Base-by-base conservation (phyloP, 2,113 vertebrate genomes). In the Chamaetylas fuelleborni region DNA sequence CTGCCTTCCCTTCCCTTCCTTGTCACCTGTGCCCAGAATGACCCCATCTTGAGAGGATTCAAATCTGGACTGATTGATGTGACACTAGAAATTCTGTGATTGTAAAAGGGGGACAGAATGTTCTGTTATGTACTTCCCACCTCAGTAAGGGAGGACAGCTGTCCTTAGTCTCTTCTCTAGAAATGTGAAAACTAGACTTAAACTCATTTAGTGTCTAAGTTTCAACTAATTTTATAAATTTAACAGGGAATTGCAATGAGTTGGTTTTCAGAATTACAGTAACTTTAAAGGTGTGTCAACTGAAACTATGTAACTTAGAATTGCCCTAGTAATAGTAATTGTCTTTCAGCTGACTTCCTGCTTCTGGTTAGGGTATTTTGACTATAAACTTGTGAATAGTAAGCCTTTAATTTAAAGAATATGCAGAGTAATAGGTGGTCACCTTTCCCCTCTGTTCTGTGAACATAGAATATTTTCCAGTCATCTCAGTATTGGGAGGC, bases 91-190 rank as follows among this genome's bases (percentile, higher is more conserved):
- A 33, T 54, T 51, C 53, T 65, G 36, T 2, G 2, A 8, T 18
- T 48, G 4, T 47, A 24, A 73, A 67, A 57, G 24, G 10, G 14
- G 12, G 24, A 47, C 18, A 50, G 33, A 51, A 10, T n/a, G 6
- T 19, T 56, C 16, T 62, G 8, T 12, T 48, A 6, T 0, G 0
- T 62, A 14, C 34, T n/a, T 78, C 31, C 11, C 6, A 4, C 14
- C 43, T 56, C 16, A 11, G 0, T 25, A 56, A 66, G 23, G 22
- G 24, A 69, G 22, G 20, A 34, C 34, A 42, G 33, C n/a, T 53
- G 9, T 53, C 31, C 16, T 77, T 50, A 25, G 12, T 19, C 12
- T 61, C 18, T 66, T 73, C 8, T 38, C 45, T 31, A 29, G 11
- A 58, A 56, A 48, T 43, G 8, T n/a, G 34, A 62, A 74, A 50